Evolutionary conservation across 1,140 invertebrate species (phyloP).

Genomic region (Nebria ingens): DNA sequence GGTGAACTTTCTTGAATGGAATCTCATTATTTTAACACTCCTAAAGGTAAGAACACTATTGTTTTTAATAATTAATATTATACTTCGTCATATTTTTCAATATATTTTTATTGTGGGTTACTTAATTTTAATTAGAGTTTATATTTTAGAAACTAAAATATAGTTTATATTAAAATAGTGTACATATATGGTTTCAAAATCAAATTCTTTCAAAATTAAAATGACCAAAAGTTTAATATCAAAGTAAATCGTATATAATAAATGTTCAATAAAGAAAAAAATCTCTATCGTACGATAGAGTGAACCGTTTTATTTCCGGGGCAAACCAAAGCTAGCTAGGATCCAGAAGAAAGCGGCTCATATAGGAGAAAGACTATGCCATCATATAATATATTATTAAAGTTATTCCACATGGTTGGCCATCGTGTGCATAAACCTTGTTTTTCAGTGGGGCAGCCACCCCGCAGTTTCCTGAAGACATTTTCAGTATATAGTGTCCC

Average conservation of each 20-base stretch:
- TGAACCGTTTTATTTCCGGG: too few relatives aligned
- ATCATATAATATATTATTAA: slow-evolving; percentile 7
- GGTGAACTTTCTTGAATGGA: not conserved
- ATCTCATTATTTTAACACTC: not conserved
- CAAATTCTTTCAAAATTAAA: not conserved
- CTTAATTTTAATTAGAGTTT: not conserved
- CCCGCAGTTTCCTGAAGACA: not conserved
- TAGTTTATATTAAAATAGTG: not conserved
- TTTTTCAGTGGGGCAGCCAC: not conserved
- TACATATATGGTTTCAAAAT: not conserved
- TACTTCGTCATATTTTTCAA: not conserved
- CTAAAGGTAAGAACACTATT: not conserved
- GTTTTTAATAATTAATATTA: not conserved
- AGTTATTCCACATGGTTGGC: not conserved
- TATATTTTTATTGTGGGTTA: not conserved
- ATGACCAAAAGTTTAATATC: not conserved
- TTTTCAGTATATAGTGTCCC: too few relatives aligned
- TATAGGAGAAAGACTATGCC: too few relatives aligned
- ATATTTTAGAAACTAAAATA: not conserved
- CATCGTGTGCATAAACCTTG: slow-evolving; percentile 6
- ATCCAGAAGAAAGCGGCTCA: not conserved
- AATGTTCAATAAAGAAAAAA: too few relatives aligned
- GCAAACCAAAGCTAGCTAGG: not conserved
- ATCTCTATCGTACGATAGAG: too few relatives aligned
- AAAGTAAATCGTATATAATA: too few relatives aligned